Percentiles rank a stretch among this genome's conserved stretches.
Conservation (phyloP, 2,797 vertebrate genomes). For the Anguilla anguilla region DNA sequence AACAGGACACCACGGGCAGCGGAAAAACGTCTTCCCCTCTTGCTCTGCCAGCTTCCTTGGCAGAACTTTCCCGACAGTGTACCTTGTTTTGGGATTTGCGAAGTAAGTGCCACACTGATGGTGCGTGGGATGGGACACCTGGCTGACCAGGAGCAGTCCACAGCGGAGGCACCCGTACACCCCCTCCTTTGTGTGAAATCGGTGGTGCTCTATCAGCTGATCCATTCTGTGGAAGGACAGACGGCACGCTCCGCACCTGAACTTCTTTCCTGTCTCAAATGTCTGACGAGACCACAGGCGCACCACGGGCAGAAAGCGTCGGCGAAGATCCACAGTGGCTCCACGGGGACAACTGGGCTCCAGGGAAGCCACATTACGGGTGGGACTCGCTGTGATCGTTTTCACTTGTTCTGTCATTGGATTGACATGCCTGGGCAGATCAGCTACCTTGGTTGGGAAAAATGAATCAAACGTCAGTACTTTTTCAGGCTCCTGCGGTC, state of each 20-base stretch:
- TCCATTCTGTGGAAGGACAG: slow-evolving; percentile 29
- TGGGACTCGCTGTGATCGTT: neutral
- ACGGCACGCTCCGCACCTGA: slow-evolving; percentile 63
- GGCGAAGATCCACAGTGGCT: slow-evolving; percentile 69
- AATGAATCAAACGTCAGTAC: slow-evolving; percentile 55
- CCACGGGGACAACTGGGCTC: slow-evolving; percentile 42
- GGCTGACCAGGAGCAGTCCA: slow-evolving; percentile 67
- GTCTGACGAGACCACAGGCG: slow-evolving; percentile 45
- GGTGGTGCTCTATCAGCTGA: slow-evolving; percentile 59
- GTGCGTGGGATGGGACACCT: slow-evolving; percentile 61
- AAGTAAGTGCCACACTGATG: slow-evolving; percentile 60
- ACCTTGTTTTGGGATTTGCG: slow-evolving; percentile 50
- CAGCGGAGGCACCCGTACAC: slow-evolving; percentile 69
- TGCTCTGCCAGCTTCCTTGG: neutral
- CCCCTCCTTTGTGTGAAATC: slow-evolving; percentile 56
- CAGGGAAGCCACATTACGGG: neutral
- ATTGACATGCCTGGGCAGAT: neutral
- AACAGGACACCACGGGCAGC: neutral
- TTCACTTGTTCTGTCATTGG: neutral
- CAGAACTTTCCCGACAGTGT: slow-evolving; percentile 56
- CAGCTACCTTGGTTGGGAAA: slow-evolving; percentile 33
- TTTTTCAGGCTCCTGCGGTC: slow-evolving; percentile 52
- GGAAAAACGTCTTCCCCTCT: slow-evolving; percentile 12
- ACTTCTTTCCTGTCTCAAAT: slow-evolving; percentile 51
- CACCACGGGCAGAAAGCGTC: slow-evolving; percentile 69